These are phyloP conservation scores for roundworm (Caenorhabditis elegans) DNA, from an alignment of 1,140 invertebrate species.

Conservation along the genomic window DNA sequence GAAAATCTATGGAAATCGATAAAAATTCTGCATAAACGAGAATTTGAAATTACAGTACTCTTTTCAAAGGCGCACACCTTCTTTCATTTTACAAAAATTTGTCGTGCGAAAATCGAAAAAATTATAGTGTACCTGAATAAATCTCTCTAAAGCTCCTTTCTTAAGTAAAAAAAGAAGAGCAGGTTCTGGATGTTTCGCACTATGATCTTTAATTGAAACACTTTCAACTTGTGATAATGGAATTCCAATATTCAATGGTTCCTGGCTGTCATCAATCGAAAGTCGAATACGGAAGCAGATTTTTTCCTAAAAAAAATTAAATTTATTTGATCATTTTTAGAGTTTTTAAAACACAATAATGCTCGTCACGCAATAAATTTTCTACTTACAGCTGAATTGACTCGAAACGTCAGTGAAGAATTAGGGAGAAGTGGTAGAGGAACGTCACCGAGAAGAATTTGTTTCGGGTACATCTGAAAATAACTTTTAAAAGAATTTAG, in stretches of 20 bases:
- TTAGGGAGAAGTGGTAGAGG: not conserved
- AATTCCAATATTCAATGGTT: not conserved
- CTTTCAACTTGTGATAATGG: not conserved
- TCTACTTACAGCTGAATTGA: no score
- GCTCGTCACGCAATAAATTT: no score
- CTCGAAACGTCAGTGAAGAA: not conserved
- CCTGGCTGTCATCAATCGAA: not conserved
- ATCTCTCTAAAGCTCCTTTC: not conserved
- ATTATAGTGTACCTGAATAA: not conserved
- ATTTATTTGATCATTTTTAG: not conserved
- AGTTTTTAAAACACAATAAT: no score
- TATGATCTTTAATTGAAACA: not conserved
- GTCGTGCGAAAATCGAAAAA: no score
- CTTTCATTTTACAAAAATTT: no score
- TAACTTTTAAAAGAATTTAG: not conserved
- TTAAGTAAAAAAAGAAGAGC: not conserved
- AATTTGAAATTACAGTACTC: no score
- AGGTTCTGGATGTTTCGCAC: not conserved
- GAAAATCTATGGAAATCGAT: no score
- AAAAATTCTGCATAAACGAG: no score
- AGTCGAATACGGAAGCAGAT: slow-evolving; percentile 5
- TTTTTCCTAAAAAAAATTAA: not conserved
- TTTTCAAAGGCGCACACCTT: no score
- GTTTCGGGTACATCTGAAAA: not conserved
- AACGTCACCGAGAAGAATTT: not conserved